Percentiles rank a stretch among this genome's conserved stretches.
Evolutionary conservation across 2,888 invertebrate genomes (phyloP).

Genomic region (Metacarcinus magister): DNA sequence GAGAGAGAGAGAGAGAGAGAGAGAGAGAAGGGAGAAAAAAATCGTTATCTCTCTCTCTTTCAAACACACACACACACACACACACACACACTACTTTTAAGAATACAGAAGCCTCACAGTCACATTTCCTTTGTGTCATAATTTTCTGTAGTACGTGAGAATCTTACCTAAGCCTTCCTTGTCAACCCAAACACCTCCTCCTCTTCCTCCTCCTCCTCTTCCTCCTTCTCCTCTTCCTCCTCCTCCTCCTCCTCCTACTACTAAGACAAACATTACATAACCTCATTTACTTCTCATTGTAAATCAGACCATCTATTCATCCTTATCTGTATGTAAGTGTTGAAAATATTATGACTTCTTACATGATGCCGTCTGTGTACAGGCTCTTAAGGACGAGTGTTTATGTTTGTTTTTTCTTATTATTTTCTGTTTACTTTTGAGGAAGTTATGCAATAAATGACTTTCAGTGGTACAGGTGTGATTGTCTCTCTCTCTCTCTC

Average conservation of each 20-base stretch:
- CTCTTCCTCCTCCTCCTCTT: not conserved
- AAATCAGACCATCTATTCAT: not conserved
- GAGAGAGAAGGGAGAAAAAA: not conserved
- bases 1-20: conserved; percentile 30
- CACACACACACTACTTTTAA: not conserved
- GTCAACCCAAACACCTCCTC: not conserved
- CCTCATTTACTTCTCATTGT: not conserved
- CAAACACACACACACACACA: conserved; percentile 1
- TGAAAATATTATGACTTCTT: not conserved
- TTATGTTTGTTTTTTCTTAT: not conserved
- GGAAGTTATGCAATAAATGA: not conserved
- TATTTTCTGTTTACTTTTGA: not conserved
- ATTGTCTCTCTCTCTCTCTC: conserved; percentile 16
- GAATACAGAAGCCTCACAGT: conserved; percentile 1
- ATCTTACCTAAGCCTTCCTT: not conserved
- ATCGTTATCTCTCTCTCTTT: no score
- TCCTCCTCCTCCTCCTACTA: no score
- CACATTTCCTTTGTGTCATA: not conserved
- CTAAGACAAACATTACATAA: no score
- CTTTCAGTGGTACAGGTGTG: not conserved
- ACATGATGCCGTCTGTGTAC: not conserved
- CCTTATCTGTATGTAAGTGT: not conserved
- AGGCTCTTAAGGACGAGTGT: not conserved
- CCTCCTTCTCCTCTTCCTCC: no score
- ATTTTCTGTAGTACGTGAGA: not conserved